Percentiles rank a stretch among this genome's conserved stretches.
Evolutionary conservation across 2,113 vertebrate species (phyloP).

Genomic region (Pyrgilauda ruficollis): DNA sequence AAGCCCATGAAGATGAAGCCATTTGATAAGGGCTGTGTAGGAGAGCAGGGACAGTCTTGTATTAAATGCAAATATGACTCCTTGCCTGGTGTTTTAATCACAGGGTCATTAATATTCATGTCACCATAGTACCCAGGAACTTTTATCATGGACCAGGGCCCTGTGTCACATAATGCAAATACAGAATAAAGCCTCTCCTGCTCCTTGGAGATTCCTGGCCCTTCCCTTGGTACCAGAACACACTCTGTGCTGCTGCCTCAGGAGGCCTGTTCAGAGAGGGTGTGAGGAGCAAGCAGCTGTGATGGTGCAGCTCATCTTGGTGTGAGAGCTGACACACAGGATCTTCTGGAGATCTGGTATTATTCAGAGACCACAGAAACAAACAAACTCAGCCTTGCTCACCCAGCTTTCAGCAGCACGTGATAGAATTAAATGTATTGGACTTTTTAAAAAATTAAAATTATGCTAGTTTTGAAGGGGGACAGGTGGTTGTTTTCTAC

Average conservation of each 20-base stretch:
- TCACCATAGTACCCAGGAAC: background rate
- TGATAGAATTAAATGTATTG: background rate
- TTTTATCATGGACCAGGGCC: background rate
- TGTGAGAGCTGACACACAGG: background rate
- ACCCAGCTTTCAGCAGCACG: background rate
- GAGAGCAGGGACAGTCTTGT: background rate
- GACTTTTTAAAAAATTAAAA: background rate
- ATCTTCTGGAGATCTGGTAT: background rate
- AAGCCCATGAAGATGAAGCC: background rate
- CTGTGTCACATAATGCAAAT: background rate
- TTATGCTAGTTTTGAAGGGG: background rate
- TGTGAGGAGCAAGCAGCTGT: background rate
- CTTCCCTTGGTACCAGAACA: background rate
- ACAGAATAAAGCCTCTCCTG: background rate
- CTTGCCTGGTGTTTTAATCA: background rate
- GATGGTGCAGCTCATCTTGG: background rate
- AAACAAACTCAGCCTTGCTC: background rate
- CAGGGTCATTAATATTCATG: background rate
- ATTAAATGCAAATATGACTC: slow-evolving; percentile 1
- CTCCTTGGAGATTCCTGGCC: background rate
- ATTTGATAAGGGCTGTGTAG: background rate
- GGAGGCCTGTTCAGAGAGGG: accelerated
- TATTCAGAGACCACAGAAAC: background rate
- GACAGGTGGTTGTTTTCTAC: background rate
- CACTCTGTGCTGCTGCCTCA: accelerated